phyloP scores from a whole-genome alignment of 1,140 invertebrate species.

The Temnothorax longispinosus region DNA sequence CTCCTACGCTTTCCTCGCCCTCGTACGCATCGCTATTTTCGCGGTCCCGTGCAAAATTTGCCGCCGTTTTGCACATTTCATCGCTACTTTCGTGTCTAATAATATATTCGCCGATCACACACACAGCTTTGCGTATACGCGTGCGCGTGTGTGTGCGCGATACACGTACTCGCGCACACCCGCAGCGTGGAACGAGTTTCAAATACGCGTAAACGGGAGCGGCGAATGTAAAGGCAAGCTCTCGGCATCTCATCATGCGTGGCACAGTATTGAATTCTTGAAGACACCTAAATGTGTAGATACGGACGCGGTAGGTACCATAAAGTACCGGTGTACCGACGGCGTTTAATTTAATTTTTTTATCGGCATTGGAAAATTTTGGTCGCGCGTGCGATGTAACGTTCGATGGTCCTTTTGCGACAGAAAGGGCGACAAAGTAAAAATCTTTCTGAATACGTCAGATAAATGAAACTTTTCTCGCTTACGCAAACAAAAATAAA shows the following conservation, averaged over 20 bases:
- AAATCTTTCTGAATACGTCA: background rate
- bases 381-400: background rate
- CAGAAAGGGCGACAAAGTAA: background rate
- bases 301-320: background rate
- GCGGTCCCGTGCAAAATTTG: constrained; percentile 73
- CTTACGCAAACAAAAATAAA: background rate
- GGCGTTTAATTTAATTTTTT: constrained; percentile 8
- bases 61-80: constrained; percentile 73
- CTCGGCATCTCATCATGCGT: constrained; percentile 9
- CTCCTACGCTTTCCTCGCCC: constrained; percentile 19
- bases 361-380: background rate
- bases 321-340: background rate
- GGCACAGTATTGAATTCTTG: constrained; percentile 1
- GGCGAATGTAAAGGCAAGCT: background rate
- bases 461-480: background rate
- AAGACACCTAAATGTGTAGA: background rate
- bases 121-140: background rate
- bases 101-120: constrained; percentile 69
- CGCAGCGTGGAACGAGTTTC: background rate
- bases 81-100: constrained; percentile 79
- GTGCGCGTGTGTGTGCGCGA: background rate
- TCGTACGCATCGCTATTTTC: constrained; percentile 73
- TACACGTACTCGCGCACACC: background rate
- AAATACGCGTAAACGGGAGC: constrained; percentile 12
- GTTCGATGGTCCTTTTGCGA: background rate